Conservation (phyloP, 2,797 vertebrate genomes). For the Onychomys arenicola region DNA sequence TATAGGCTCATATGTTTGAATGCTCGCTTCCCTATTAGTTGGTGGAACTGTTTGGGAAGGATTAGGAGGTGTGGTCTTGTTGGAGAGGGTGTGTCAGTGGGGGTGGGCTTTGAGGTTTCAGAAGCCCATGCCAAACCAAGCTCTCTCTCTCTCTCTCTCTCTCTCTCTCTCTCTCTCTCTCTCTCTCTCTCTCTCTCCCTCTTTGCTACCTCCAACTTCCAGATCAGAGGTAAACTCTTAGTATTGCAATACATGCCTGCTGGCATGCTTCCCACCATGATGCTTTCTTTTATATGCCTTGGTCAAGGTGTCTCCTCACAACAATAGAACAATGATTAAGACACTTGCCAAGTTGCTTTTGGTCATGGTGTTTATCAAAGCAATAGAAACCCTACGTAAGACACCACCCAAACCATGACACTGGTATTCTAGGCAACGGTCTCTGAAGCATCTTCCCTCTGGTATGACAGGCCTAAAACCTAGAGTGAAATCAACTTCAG, state of each 20-base stretch:
- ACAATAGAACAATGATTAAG: neutral
- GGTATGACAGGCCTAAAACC: neutral
- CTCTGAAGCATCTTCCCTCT: neutral
- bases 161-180: neutral
- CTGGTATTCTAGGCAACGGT: neutral
- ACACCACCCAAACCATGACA: neutral
- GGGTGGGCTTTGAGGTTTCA: neutral
- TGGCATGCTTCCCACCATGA: neutral
- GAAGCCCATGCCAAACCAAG: neutral
- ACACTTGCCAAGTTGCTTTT: neutral
- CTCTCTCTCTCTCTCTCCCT: neutral
- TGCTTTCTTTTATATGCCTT: neutral
- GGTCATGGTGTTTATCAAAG: too few relatives aligned
- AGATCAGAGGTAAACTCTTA: neutral
- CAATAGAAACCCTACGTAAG: neutral
- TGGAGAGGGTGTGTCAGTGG: neutral
- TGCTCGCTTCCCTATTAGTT: neutral
- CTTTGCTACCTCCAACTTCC: neutral
- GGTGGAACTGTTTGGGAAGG: neutral
- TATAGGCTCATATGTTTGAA: too few relatives aligned
- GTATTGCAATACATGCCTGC: neutral
- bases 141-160: neutral
- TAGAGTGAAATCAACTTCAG: neutral
- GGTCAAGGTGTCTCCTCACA: neutral
- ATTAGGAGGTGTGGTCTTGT: neutral